Base-by-base conservation (phyloP, 30 jellyfish, hydroid and myxozoan species). In the Pelagia noctiluca region DNA sequence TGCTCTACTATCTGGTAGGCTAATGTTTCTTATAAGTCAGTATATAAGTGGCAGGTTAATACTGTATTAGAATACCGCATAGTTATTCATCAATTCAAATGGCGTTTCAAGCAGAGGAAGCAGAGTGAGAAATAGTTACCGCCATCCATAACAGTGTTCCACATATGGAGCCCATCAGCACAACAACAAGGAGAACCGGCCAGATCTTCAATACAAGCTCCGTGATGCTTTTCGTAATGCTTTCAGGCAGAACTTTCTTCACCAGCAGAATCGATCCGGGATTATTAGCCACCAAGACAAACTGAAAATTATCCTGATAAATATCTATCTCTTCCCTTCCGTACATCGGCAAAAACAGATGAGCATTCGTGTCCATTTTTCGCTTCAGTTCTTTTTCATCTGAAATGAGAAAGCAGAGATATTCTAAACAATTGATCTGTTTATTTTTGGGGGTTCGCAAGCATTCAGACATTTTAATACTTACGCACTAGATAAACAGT, bases 261-360 rank as follows among this genome's bases (percentile, higher is more conserved):
- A 81, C 83, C 1, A 91, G 30, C 12, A 67, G 67, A 3, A 88
- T 96, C 3, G 85, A 31, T 1, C 98, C 98, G 2, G 96, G 86
- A 50, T 86, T 78, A 25, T 72, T 52, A 1, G 75, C 50, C 11
- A 91, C 67, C 2, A 86, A 80, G 26, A 91, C 71, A 37, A 66
- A 86, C 49, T 63, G n/a, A 77, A 71, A 74, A 28, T 54, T 73
- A 29, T 86, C 35, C 28, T 49, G 88, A 25, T 79, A 71, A 18
- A 77, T 57, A 28, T 35, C 91, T 62, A 76, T 49, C 33, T 49
- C 82, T 54, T 63, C 37, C 10, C 83, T 64, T 5, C 89, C 96
- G 36, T 21, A 32, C 25, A 84, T 46, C 28, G 98, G 93, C 71
- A 85, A 33, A 57, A 76, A 93, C 12, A 85, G 10, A 60, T 91